Conservation (phyloP, 2,888 invertebrate species). For the Hipparchia semele region DNA sequence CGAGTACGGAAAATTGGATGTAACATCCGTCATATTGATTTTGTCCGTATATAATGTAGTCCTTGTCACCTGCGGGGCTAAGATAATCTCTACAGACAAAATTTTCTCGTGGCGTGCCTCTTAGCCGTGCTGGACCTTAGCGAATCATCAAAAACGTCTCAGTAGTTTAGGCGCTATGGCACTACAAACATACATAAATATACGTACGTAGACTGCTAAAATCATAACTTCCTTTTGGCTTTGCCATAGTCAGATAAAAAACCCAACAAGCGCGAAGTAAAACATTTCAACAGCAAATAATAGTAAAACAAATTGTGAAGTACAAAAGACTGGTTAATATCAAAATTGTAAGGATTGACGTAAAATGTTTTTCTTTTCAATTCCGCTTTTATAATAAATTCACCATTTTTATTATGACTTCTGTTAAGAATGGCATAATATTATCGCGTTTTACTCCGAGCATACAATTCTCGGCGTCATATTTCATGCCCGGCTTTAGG, state of each 20-base stretch:
- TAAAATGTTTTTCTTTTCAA: neutral
- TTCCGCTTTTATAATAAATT: slow-evolving; percentile 26
- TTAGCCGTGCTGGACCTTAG: too few species aligned
- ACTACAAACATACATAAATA: too few species aligned
- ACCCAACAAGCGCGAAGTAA: neutral
- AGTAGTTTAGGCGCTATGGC: too few species aligned
- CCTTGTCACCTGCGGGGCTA: too few species aligned
- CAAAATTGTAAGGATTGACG: neutral
- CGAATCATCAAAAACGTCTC: too few species aligned
- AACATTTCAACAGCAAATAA: neutral
- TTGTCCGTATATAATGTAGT: too few species aligned
- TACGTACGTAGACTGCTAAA: too few species aligned
- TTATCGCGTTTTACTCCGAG: slow-evolving; percentile 28
- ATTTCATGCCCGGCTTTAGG: slow-evolving; percentile 36
- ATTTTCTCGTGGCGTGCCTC: too few species aligned
- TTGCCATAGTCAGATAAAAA: neutral
- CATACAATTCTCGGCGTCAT: slow-evolving; percentile 35
- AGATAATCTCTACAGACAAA: too few species aligned
- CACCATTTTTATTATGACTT: slow-evolving; percentile 33
- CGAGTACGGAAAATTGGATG: too few species aligned
- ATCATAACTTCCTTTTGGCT: too few species aligned
- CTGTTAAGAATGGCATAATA: slow-evolving; percentile 31
- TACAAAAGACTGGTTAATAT: neutral
- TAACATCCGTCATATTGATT: too few species aligned
- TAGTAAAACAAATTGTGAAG: neutral